A percentile compares a stretch with the other conserved stretches of the same genome.
These are phyloP conservation scores for Nyctibius grandis DNA, from an alignment of 2,797 vertebrate species.

Conservation along the genomic window DNA sequence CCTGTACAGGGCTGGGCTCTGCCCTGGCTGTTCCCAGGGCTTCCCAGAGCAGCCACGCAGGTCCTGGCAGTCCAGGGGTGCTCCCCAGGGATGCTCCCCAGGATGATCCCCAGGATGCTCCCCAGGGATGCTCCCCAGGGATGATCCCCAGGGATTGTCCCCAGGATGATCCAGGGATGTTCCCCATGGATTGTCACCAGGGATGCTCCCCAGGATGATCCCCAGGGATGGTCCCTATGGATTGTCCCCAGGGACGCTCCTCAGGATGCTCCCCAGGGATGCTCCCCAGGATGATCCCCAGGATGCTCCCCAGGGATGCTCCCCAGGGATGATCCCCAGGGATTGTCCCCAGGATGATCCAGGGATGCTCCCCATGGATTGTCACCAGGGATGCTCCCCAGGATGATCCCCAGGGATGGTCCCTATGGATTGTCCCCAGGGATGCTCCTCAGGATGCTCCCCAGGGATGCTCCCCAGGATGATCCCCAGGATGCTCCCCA, in stretches of 20 bases:
- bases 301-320: neutral
- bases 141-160: neutral
- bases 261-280: neutral
- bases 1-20: neutral
- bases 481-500: too few species aligned
- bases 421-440: too few species aligned
- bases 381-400: neutral
- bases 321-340: neutral
- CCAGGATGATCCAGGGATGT: too few species aligned
- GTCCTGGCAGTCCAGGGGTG: too few species aligned
- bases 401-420: too few species aligned
- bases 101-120: neutral
- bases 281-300: neutral
- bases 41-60: neutral
- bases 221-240: neutral
- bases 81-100: too few species aligned
- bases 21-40: neutral
- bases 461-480: too few species aligned
- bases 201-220: neutral
- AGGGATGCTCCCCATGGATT: neutral
- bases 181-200: neutral
- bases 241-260: too few species aligned
- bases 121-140: neutral
- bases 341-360: neutral
- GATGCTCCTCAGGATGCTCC: too few species aligned